Evolutionary conservation across 1,140 invertebrate species (phyloP), one percentile per base, ranked within the genome.

Genomic region (Drosophila hydei): DNA sequence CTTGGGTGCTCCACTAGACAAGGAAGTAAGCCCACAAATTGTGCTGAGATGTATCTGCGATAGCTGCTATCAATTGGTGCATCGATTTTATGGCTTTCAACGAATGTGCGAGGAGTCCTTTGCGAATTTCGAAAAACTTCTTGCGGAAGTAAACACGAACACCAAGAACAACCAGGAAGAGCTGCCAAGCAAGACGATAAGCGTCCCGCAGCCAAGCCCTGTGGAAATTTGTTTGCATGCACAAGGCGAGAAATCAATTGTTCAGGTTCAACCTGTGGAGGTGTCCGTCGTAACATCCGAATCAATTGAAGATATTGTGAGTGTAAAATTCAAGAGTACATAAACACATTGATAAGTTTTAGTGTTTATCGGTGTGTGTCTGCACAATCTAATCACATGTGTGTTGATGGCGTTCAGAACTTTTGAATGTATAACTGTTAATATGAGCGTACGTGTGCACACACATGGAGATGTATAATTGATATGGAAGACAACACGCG

Each of bases 71-170:
- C 75, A 88, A 23, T 36, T 88, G 52, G 78, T 88, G 18, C 78
- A 79, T 14, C 75, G 79, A 54, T 88, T 88, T 27, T 43, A 83
- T 27, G 75, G 78, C 40, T 88, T 88, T 56, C 83, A 88, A 74
- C 67, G 75, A 48, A 88, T 88, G 83, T 88, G 83, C 62, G 69
- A 79, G 45, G 83, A 88, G 51, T 88, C 83, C 43, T 63, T 67
- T 25, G 62, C 56, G 3, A 88, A 88, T 42, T 88, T 88, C 33
- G 50, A 78, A 16, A 76, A 73, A 21, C 75, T 88, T 3, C 38
- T 88, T 14, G 14, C 16, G 7, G 61, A 75, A 63, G 68, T 74
- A 3, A 36, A 61, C 19, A 23, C 16, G 33, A 48, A 67, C 4
- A 30, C 4, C 33, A 50, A 12, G 6, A 14, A 52, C 25, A 4